Evolutionary conservation across 2,888 invertebrate species (phyloP).

Genomic region (Campaea margaritaria): DNA sequence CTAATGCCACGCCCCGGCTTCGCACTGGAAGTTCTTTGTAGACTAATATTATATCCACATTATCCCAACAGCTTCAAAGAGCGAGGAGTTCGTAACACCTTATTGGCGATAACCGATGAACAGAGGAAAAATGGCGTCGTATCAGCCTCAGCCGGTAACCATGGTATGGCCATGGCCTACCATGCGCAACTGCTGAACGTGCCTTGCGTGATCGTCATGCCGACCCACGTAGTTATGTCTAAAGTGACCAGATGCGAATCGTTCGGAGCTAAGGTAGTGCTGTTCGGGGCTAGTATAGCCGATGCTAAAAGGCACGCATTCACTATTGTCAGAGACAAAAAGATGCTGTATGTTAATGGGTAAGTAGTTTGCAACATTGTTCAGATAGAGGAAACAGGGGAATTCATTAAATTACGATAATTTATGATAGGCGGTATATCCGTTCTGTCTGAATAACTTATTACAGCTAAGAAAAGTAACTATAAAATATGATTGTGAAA

Average conservation of each 20-base stretch:
- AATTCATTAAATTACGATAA: too few relatives aligned
- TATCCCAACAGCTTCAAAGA: slow-evolving; percentile 92
- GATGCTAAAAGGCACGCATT: slow-evolving; percentile 92
- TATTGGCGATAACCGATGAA: slow-evolving; percentile 89
- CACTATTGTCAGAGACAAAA: slow-evolving; percentile 88
- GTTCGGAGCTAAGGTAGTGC: slow-evolving; percentile 92
- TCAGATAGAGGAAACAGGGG: too few relatives aligned
- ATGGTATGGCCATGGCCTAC: slow-evolving; percentile 91
- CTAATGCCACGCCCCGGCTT: neutral
- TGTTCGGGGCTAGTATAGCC: slow-evolving; percentile 90
- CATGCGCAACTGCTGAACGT: slow-evolving; percentile 89
- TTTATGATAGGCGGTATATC: too few relatives aligned
- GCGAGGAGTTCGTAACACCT: slow-evolving; percentile 94
- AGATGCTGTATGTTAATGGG: slow-evolving; percentile 94
- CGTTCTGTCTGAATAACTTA: too few relatives aligned
- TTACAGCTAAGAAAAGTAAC: too few relatives aligned
- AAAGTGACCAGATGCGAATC: slow-evolving; percentile 93
- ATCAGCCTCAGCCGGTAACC: slow-evolving; percentile 96
- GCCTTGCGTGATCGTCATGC: slow-evolving; percentile 95
- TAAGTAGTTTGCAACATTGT: slow-evolving; percentile 58
- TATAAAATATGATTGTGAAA: too few relatives aligned
- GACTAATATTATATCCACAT: neutral
- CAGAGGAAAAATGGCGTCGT: slow-evolving; percentile 92
- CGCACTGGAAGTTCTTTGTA: too few relatives aligned
- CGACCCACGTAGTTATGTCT: slow-evolving; percentile 93